These are phyloP conservation scores for Ganaspis sp. DNA, from an alignment of 1,140 invertebrate species.

Conservation along the genomic window DNA sequence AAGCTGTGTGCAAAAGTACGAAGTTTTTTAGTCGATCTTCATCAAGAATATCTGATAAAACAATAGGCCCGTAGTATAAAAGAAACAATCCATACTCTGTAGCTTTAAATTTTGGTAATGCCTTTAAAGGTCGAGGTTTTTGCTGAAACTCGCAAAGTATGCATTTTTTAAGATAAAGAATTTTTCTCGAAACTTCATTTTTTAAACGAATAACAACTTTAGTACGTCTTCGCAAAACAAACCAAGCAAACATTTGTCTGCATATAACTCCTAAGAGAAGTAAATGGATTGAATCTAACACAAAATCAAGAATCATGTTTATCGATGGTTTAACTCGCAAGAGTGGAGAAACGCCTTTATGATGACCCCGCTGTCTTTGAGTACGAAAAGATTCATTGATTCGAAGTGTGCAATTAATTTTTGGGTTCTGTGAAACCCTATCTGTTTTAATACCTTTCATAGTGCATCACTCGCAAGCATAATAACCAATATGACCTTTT, in stretches of 20 bases:
- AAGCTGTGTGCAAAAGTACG: slow-evolving; percentile 34
- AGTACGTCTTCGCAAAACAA: slow-evolving; percentile 17
- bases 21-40: slow-evolving; percentile 23
- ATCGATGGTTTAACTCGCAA: slow-evolving; percentile 41
- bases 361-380: slow-evolving; percentile 41
- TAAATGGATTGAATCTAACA: slow-evolving; percentile 42
- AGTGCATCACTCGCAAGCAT: slow-evolving; percentile 42
- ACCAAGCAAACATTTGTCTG: slow-evolving; percentile 37
- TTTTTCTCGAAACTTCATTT: slow-evolving; percentile 15
- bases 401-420: background rate
- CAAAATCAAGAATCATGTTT: slow-evolving; percentile 41
- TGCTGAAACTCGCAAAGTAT: slow-evolving; percentile 35
- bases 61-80: slow-evolving; percentile 33
- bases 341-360: slow-evolving; percentile 41
- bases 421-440: background rate
- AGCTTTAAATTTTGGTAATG: background rate
- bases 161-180: slow-evolving; percentile 14
- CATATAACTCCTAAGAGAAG: slow-evolving; percentile 35
- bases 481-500: slow-evolving; percentile 37
- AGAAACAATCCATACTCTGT: background rate
- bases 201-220: background rate
- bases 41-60: background rate
- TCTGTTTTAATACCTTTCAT: slow-evolving; percentile 16
- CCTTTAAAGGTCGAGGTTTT: background rate
- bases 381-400: slow-evolving; percentile 45